phyloP scores from a whole-genome alignment of 2,797 vertebrate genomes.

The Poeciliopsis infans region DNA sequence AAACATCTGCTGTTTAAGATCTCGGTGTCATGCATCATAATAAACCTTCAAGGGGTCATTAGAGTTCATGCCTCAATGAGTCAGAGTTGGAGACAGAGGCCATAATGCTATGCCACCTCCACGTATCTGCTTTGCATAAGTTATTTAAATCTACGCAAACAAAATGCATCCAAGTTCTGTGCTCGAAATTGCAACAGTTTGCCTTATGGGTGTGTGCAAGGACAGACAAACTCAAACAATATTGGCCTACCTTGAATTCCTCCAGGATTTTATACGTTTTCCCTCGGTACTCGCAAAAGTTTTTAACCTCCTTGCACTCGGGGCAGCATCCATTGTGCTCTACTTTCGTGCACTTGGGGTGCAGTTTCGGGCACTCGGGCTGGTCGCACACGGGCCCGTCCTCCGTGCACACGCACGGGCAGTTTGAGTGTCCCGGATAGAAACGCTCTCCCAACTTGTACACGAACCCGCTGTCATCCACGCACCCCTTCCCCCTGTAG shows the following conservation, averaged over 20 bases:
- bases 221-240: neutral
- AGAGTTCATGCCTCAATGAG: neutral
- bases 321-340: conserved; percentile 99
- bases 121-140: neutral
- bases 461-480: conserved; percentile 99
- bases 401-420: conserved; percentile 97
- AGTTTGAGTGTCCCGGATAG: conserved; percentile 99
- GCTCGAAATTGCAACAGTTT: neutral
- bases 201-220: neutral
- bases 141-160: neutral
- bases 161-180: neutral
- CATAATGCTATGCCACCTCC: neutral
- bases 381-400: conserved; percentile 99
- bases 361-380: conserved; percentile 97
- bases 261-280: conserved; percentile 99
- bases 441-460: conserved; percentile 98
- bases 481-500: conserved; percentile 98
- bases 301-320: conserved; percentile 99
- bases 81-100: neutral
- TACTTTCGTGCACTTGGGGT: conserved; percentile 99
- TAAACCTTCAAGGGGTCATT: neutral
- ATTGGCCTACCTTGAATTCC: conserved; percentile 95
- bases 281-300: conserved; percentile 99
- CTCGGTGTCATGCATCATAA: neutral
- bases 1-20: neutral